These are phyloP conservation scores for Dasypogon diadema DNA, from an alignment of 2,888 invertebrate species.

Conservation along the genomic window DNA sequence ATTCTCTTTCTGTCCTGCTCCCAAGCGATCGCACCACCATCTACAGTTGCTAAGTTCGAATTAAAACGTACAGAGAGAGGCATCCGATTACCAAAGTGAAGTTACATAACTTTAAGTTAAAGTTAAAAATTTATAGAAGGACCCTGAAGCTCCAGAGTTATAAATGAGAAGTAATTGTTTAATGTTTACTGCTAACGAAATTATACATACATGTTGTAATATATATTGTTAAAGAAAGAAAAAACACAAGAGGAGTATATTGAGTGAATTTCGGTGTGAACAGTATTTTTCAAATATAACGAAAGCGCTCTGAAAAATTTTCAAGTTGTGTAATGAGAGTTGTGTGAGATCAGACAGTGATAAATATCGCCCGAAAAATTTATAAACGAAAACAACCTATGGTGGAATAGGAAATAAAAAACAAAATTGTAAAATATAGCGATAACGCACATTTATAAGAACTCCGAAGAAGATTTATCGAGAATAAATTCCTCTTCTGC, in stretches of 20 bases:
- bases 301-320: neutral
- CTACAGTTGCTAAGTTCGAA: slow-evolving; percentile 50
- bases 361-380: neutral
- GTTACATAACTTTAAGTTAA: slow-evolving; percentile 48
- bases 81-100: slow-evolving; percentile 30
- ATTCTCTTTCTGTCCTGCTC: slow-evolving; percentile 54
- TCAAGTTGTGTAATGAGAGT: slow-evolving; percentile 2
- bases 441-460: neutral
- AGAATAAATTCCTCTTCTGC: slow-evolving; percentile 3
- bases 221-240: neutral
- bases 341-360: slow-evolving; percentile 29
- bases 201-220: neutral
- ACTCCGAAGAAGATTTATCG: neutral
- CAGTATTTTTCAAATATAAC: neutral
- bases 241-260: too few species aligned
- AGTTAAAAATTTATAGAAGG: slow-evolving; percentile 29
- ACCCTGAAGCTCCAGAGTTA: neutral
- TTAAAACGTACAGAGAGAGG: slow-evolving; percentile 35
- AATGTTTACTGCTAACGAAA: slow-evolving; percentile 11
- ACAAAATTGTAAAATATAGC: neutral
- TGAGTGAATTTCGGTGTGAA: slow-evolving; percentile 1
- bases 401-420: neutral
- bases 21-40: slow-evolving; percentile 55
- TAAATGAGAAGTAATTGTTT: neutral
- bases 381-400: neutral